Conservation (phyloP, 37 sponge, comb jelly and placozoan genomes). For the Aplysina aerophoba region DNA sequence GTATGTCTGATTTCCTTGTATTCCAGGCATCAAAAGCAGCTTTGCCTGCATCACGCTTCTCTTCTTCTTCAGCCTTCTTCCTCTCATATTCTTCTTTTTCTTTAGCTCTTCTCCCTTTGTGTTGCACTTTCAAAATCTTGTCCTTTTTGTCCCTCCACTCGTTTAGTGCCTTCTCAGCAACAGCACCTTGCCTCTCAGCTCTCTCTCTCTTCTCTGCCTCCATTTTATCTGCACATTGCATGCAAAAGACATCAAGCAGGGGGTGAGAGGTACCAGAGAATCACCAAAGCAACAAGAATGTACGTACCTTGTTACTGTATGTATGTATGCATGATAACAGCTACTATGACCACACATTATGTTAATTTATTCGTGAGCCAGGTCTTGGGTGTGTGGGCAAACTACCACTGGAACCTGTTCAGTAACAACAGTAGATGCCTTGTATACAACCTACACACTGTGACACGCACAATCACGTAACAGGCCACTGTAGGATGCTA, state of each 20-base stretch:
- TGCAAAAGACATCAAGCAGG: no score
- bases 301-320: no score
- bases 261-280: no score
- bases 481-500: no score
- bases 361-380: no score
- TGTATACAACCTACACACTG: no score
- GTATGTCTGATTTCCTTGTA: background rate
- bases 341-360: no score
- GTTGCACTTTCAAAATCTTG: background rate
- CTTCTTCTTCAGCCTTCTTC: background rate
- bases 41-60: background rate
- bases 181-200: background rate
- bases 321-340: no score
- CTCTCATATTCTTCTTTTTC: conserved; percentile 10
- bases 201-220: conserved; percentile 1
- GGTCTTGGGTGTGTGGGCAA: no score
- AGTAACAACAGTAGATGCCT: no score
- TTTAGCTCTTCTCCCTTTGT: conserved; percentile 1
- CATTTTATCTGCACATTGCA: conserved; percentile 1
- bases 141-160: background rate
- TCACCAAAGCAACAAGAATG: background rate
- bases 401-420: no score
- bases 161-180: background rate
- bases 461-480: no score
- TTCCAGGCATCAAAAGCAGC: conserved; percentile 13